A percentile compares a stretch with the other conserved stretches of the same genome.
Conservation (phyloP, 2,888 invertebrate species). For the Parelbella ahira region DNA sequence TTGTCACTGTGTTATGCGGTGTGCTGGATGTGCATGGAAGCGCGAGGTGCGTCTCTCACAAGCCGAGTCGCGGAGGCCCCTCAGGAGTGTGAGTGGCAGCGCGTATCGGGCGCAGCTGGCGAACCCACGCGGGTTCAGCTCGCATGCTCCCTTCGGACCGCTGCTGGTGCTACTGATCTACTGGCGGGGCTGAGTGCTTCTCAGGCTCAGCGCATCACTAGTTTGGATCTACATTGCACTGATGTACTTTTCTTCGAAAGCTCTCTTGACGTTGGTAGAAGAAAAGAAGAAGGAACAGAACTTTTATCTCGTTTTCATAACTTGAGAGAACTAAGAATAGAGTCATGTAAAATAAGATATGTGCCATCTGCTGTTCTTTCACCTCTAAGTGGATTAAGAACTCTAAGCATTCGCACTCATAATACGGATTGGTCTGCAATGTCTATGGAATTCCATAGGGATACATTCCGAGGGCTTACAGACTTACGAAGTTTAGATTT, state of each 20-base stretch:
- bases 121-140: conserved; percentile 81
- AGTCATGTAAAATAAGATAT: conserved; percentile 88
- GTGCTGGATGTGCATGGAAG: conserved; percentile 61
- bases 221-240: conserved; percentile 85
- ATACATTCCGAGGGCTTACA: conserved; percentile 85
- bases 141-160: conserved; percentile 83
- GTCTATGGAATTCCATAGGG: conserved; percentile 87
- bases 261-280: conserved; percentile 80
- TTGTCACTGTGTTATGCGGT: conserved; percentile 61
- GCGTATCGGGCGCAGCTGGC: conserved; percentile 74
- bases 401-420: conserved; percentile 85
- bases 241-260: conserved; percentile 87
- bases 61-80: conserved; percentile 83
- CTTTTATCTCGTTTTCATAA: conserved; percentile 83
- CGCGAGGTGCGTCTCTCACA: conserved; percentile 68
- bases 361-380: conserved; percentile 86
- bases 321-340: conserved; percentile 84
- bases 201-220: conserved; percentile 85
- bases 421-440: conserved; percentile 90
- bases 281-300: conserved; percentile 76
- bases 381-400: conserved; percentile 83
- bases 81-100: conserved; percentile 87
- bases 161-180: conserved; percentile 84
- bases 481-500: conserved; percentile 85
- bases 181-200: conserved; percentile 82